These are phyloP conservation scores for Baronia brevicornis DNA, from an alignment of 2,888 invertebrate genomes.

Conservation along the genomic window DNA sequence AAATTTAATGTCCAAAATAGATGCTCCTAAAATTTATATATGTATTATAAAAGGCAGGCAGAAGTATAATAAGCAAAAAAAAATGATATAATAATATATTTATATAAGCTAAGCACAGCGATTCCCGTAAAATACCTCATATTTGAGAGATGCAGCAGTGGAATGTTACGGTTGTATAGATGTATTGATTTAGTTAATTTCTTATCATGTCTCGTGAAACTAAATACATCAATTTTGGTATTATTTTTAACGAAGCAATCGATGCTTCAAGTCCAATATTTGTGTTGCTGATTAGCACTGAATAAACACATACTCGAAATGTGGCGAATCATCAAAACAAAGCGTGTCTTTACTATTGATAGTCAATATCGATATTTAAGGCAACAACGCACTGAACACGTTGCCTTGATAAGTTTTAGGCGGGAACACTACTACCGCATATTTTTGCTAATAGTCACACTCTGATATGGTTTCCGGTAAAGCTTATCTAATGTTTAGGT, in stretches of 20 bases:
- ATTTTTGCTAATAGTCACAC: conserved; percentile 8
- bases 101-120: too few species aligned
- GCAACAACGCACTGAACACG: conserved; percentile 30
- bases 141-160: too few species aligned
- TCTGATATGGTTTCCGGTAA: conserved; percentile 6
- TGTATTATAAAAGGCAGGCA: too few species aligned
- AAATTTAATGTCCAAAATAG: too few species aligned
- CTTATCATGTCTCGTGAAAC: conserved; percentile 8
- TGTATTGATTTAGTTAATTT: too few species aligned
- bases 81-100: too few species aligned
- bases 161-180: too few species aligned
- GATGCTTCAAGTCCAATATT: conserved; percentile 35
- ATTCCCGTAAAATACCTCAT: too few species aligned
- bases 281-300: conserved; percentile 41
- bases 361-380: conserved; percentile 37
- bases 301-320: conserved; percentile 39
- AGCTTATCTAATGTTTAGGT: conserved; percentile 12
- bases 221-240: conserved; percentile 6
- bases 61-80: too few species aligned
- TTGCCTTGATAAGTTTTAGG: conserved; percentile 9
- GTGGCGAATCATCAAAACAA: conserved; percentile 55
- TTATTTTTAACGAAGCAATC: conserved; percentile 12
- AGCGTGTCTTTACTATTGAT: conserved; percentile 31
- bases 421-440: conserved; percentile 6
- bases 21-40: too few species aligned